Evolutionary conservation across 2,113 vertebrate genomes (phyloP), one percentile per base, ranked within the genome.

Genomic region (Macquaria ambigua): DNA sequence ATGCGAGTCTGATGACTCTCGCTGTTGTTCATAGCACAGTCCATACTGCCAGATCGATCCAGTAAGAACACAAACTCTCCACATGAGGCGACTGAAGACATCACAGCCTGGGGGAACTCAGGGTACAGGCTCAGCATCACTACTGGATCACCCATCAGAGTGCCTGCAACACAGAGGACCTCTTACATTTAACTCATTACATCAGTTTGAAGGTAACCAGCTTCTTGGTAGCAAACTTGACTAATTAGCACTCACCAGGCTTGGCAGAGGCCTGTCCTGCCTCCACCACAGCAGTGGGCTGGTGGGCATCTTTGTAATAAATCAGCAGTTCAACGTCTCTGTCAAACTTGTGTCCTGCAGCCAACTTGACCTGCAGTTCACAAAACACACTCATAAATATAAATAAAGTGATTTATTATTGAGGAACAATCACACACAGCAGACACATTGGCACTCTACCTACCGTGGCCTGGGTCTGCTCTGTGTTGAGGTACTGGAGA

Each of bases 121-220:
- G 97, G 97, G 69, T 95, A 97, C 81, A 97, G 91, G 70, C 95
- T 97, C 77, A 98, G 73, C 97, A 98, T 97, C 28, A 95, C 91
- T 0, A 88, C 93, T 10, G 95, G 88, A 68, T 97, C 95, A 21
- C 89, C 93, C 96, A 97, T 96, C 59, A 97, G 85, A 86, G 92
- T 87, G 18, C 92, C 97, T 98, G 82, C 78, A 68, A 80, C 52
- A 75, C 16, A 68, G 11, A 20, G 20, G 7, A 50, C 34, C 34
- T 34, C 34, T 34, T 34, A 21, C 6, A 11, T 52, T 14, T 14
- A 58, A 52, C 5, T 20, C 15, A 48, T 34, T 34, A 34, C 34
- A 34, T 43, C 55, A 25, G 37, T 18, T 43, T 11, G 14, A 56
- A 20, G 10, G 43, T 23, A 8, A 58, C 25, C 6, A 21, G 21